phyloP scores from a whole-genome alignment of 2,797 vertebrate species.

The Salmo trutta region DNA sequence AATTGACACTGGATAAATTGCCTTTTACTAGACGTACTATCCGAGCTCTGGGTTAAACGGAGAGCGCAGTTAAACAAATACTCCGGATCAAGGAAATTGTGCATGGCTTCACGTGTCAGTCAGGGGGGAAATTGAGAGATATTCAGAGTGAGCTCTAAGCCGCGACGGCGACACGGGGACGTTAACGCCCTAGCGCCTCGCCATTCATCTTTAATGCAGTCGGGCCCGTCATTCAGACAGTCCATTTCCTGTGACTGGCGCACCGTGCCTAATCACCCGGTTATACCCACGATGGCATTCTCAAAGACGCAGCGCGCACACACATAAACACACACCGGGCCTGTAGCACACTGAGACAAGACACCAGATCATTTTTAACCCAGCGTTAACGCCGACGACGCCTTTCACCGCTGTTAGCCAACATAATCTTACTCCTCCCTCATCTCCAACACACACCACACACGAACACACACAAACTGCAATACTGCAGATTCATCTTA shows the following conservation, averaged over 20 bases:
- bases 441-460: slow-evolving; percentile 35
- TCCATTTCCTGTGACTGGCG: slow-evolving; percentile 84
- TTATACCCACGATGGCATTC: slow-evolving; percentile 46
- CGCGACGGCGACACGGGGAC: slow-evolving; percentile 38
- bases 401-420: slow-evolving; percentile 44
- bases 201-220: slow-evolving; percentile 80
- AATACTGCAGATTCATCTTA: slow-evolving; percentile 9
- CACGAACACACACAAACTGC: slow-evolving; percentile 13
- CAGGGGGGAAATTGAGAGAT: slow-evolving; percentile 73
- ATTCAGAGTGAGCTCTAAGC: slow-evolving; percentile 35
- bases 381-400: slow-evolving; percentile 56
- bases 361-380: slow-evolving; percentile 78
- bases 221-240: slow-evolving; percentile 76
- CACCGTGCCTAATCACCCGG: slow-evolving; percentile 83
- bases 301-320: slow-evolving; percentile 63
- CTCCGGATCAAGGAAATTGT: slow-evolving; percentile 76
- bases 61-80: slow-evolving; percentile 76
- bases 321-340: slow-evolving; percentile 57
- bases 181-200: slow-evolving; percentile 43
- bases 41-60: slow-evolving; percentile 73
- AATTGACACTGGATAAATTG: slow-evolving; percentile 74
- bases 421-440: slow-evolving; percentile 31
- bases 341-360: slow-evolving; percentile 68
- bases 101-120: slow-evolving; percentile 74
- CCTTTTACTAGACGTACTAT: slow-evolving; percentile 65